Evolutionary conservation across 53 echinoderm and acorn worm species (phyloP).

Genomic region (Hippasteria phrygiana): DNA sequence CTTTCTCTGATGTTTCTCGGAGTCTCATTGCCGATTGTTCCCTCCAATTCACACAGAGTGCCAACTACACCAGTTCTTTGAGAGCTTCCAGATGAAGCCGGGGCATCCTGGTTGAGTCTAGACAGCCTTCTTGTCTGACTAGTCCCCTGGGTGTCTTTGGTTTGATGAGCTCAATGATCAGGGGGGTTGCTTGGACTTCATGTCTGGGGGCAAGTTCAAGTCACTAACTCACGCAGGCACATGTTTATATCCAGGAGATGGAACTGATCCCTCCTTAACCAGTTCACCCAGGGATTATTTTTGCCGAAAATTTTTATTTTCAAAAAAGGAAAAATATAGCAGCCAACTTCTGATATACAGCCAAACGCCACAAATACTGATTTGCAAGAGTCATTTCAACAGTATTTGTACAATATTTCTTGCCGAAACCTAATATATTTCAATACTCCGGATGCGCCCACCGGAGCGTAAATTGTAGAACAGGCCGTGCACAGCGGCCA

Average conservation of each 20-base stretch:
- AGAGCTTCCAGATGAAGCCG: slow-evolving; percentile 3
- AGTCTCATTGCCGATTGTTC: neutral
- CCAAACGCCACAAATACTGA: too few species aligned
- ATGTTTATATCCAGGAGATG: neutral
- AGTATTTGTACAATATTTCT: too few species aligned
- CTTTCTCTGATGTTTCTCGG: neutral
- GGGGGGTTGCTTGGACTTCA: neutral
- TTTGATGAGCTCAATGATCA: neutral
- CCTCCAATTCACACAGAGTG: neutral
- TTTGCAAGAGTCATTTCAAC: too few species aligned
- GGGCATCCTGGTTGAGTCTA: slow-evolving; percentile 1
- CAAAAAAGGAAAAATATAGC: too few species aligned
- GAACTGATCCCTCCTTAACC: too few species aligned
- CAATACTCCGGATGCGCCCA: too few species aligned
- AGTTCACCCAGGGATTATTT: too few species aligned
- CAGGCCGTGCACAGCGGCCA: too few species aligned
- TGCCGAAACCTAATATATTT: too few species aligned
- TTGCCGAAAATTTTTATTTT: too few species aligned
- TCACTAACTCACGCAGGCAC: neutral
- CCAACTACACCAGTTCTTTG: neutral
- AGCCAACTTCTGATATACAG: too few species aligned
- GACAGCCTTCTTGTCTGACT: slow-evolving; percentile 5
- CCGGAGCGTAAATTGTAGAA: too few species aligned
- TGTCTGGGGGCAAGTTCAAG: slow-evolving; percentile 27
- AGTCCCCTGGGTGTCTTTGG: slow-evolving; percentile 25